These are phyloP conservation scores for Gorsachius magnificus DNA, from an alignment of 2,797 vertebrate genomes.

Conservation along the genomic window DNA sequence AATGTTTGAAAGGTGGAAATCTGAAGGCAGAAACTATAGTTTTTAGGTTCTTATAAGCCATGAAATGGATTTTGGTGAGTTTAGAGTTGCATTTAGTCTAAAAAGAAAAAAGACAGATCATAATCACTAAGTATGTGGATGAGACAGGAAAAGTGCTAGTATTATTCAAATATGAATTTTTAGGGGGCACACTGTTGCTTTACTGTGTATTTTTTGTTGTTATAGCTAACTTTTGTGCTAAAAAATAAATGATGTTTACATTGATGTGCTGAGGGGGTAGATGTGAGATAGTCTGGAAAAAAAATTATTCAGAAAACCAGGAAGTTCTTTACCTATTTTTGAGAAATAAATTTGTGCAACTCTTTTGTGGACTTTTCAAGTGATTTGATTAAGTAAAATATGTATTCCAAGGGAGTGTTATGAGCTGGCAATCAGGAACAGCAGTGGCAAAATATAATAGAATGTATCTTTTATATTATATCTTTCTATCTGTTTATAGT, in stretches of 20 bases:
- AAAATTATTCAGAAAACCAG: not conserved
- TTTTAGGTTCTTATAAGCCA: not conserved
- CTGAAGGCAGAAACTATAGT: not conserved
- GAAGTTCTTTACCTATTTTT: not conserved
- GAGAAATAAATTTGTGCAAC: not conserved
- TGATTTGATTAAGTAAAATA: not conserved
- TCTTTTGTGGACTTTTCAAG: not conserved
- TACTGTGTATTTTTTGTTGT: not conserved
- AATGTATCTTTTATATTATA: not conserved
- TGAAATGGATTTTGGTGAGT: not conserved
- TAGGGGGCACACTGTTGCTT: not conserved
- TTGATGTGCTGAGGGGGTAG: not conserved
- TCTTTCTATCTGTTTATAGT: not conserved
- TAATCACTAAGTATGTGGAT: not conserved
- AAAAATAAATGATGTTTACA: not conserved
- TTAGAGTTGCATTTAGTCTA: not conserved
- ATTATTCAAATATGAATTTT: not conserved
- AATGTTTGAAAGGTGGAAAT: not conserved
- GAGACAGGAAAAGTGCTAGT: not conserved
- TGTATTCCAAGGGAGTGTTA: not conserved
- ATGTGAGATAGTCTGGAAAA: not conserved
- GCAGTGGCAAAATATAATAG: not conserved
- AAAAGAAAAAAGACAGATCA: not conserved
- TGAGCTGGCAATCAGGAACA: not conserved
- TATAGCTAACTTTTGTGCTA: not conserved